These are phyloP conservation scores for Napeogenes inachia DNA, from an alignment of 2,888 invertebrate genomes.

Conservation along the genomic window DNA sequence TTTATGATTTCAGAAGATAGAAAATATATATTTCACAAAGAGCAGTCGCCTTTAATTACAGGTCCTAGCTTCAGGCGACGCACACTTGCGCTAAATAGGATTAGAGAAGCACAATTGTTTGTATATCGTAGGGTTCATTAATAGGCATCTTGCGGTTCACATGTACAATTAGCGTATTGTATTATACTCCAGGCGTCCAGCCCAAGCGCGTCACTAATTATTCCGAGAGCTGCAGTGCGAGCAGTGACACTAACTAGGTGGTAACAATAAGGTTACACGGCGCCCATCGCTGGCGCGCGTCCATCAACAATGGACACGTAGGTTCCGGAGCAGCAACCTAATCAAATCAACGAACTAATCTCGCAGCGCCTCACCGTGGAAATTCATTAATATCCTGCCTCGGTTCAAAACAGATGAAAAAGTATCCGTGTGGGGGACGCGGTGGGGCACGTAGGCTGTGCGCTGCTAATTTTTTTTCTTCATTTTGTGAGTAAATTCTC, in stretches of 20 bases:
- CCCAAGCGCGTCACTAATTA: slow-evolving; percentile 35
- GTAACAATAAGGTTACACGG: slow-evolving; percentile 21
- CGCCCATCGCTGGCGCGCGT: slow-evolving; percentile 32
- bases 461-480: slow-evolving; percentile 29
- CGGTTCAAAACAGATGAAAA: slow-evolving; percentile 53
- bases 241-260: slow-evolving; percentile 28
- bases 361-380: slow-evolving; percentile 80
- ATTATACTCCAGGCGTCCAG: slow-evolving; percentile 30
- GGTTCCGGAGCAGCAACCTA: slow-evolving; percentile 62
- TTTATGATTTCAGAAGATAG: background rate
- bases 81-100: slow-evolving; percentile 11
- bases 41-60: slow-evolving; percentile 3
- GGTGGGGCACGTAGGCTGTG: slow-evolving; percentile 27
- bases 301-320: slow-evolving; percentile 43
- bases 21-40: background rate
- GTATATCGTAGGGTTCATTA: slow-evolving; percentile 20
- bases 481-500: slow-evolving; percentile 37
- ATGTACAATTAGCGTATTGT: slow-evolving; percentile 30
- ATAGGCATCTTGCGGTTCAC: slow-evolving; percentile 27
- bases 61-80: background rate
- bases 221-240: slow-evolving; percentile 26
- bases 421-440: slow-evolving; percentile 36
- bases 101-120: slow-evolving; percentile 14
- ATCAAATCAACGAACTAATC: slow-evolving; percentile 83
- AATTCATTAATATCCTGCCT: slow-evolving; percentile 83